A percentile compares a stretch with the other conserved stretches of the same genome.
These are phyloP conservation scores for Pantherophis vulpinus DNA, from an alignment of 2,797 vertebrate genomes.

Conservation along the genomic window DNA sequence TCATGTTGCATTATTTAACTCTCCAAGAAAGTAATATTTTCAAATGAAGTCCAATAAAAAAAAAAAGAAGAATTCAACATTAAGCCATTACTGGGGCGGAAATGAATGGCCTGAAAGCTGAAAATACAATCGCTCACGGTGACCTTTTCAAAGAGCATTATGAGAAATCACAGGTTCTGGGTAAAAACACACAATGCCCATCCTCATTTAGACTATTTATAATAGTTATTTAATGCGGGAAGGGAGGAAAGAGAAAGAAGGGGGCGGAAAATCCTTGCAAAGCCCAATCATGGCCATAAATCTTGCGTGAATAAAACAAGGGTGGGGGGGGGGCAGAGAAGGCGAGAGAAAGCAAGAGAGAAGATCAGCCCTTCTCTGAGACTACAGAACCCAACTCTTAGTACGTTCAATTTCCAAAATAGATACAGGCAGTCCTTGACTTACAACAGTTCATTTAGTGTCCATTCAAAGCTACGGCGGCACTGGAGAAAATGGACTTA, in stretches of 20 bases:
- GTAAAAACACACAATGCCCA: not conserved
- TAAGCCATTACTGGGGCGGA: not conserved
- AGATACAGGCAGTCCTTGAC: not conserved
- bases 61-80: not conserved
- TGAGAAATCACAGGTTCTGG: not conserved
- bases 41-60: constrained; percentile 24
- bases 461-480: not conserved
- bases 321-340: fast-evolving
- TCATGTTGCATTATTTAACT: not conserved
- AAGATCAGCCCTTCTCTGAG: not conserved
- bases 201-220: not conserved
- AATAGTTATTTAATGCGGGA: not conserved
- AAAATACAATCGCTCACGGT: not conserved
- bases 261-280: not conserved
- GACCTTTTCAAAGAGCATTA: constrained; percentile 19
- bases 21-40: constrained; percentile 9
- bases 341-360: fast-evolving
- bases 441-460: not conserved
- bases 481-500: not conserved
- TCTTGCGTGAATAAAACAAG: not conserved
- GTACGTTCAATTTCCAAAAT: constrained; percentile 53
- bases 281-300: fast-evolving
- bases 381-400: constrained; percentile 26
- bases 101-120: constrained; percentile 2
- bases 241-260: not conserved